Conservation (phyloP, 1,140 invertebrate species). For the Bombus balteatus region DNA sequence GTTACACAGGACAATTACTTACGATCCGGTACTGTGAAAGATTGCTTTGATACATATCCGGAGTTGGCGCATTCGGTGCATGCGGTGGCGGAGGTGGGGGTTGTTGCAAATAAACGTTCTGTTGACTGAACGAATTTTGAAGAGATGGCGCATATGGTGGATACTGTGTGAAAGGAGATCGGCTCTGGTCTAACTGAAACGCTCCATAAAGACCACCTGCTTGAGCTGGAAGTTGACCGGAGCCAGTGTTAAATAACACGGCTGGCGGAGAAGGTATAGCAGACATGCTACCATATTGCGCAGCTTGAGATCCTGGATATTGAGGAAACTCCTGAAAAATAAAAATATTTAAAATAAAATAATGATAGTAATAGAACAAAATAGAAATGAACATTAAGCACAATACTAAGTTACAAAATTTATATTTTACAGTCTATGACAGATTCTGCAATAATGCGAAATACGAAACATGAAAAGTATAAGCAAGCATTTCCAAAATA, state of each 20-base stretch:
- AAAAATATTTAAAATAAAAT: not conserved
- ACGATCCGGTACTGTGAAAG: conserved; percentile 90
- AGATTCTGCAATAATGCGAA: not conserved
- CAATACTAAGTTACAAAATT: too few relatives aligned
- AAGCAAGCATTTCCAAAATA: conserved; percentile 6
- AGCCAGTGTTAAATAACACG: conserved; percentile 89
- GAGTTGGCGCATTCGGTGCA: conserved; percentile 84
- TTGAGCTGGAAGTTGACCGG: conserved; percentile 88
- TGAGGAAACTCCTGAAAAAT: conserved; percentile 77
- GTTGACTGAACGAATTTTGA: conserved; percentile 86
- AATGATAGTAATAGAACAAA: not conserved
- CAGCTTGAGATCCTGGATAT: conserved; percentile 81
- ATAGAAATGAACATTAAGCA: not conserved
- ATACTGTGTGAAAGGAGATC: conserved; percentile 88
- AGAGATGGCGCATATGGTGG: conserved; percentile 84
- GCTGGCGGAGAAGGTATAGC: conserved; percentile 92
- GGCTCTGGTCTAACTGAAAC: conserved; percentile 86
- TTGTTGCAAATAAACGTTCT: conserved; percentile 87
- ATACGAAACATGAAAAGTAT: not conserved
- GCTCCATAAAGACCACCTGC: conserved; percentile 89
- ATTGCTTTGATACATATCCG: conserved; percentile 91
- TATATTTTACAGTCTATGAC: too few relatives aligned
- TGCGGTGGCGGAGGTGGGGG: conserved; percentile 82
- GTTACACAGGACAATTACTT: conserved; percentile 64
- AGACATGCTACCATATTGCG: conserved; percentile 89